A percentile compares a stretch with the other conserved stretches of the same genome.
Conservation (phyloP, 2,797 vertebrate species). For the Lacerta agilis region DNA sequence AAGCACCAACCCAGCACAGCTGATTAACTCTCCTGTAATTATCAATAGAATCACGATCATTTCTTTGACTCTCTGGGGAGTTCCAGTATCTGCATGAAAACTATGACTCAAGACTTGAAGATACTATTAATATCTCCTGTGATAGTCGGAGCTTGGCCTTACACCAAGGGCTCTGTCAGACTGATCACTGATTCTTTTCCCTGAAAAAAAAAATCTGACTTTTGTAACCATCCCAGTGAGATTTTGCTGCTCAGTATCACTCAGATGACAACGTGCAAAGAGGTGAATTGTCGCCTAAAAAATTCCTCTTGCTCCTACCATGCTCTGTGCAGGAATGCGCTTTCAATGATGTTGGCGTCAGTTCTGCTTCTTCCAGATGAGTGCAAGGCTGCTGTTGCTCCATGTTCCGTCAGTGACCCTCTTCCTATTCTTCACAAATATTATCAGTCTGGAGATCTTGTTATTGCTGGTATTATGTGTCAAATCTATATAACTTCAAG, state of each 20-base stretch:
- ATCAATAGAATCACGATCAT: neutral
- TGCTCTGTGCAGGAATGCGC: neutral
- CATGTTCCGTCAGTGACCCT: neutral
- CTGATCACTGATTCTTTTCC: no score
- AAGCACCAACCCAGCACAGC: no score
- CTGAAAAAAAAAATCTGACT: no score
- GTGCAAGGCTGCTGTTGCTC: neutral
- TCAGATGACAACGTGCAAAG: no score
- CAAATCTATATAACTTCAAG: neutral
- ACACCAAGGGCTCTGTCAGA: neutral
- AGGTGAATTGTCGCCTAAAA: neutral
- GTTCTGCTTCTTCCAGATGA: neutral
- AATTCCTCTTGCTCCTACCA: no score
- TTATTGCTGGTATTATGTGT: neutral
- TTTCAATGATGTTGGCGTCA: neutral
- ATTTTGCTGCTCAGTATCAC: no score
- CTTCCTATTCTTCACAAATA: neutral
- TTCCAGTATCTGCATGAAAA: neutral
- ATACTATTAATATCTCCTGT: neutral
- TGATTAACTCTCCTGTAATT: no score
- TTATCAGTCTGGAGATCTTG: neutral
- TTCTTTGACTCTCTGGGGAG: neutral
- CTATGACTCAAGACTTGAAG: neutral
- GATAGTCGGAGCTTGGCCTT: neutral
- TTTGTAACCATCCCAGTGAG: neutral